Base-by-base conservation (phyloP, 1,140 invertebrate species). In the Leptinotarsa texana region DNA sequence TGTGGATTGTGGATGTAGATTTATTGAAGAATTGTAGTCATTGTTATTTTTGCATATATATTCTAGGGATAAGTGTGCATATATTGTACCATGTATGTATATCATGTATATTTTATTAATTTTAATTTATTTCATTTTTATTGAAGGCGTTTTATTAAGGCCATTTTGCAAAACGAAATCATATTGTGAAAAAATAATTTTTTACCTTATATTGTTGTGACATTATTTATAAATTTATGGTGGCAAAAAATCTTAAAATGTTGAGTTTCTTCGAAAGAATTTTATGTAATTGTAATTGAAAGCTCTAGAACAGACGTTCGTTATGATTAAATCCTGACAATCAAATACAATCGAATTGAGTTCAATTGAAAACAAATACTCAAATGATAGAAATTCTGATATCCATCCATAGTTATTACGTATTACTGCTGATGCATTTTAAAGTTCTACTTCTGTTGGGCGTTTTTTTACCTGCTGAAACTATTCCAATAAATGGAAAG, bases 51-150 rank as follows among this genome's bases (percentile, higher is more conserved):
- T 84, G 79, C 82, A 85, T 81, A 79, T 77, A 80, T 81, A 77
- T 82, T 80, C 76, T 81, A 81, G 78, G 67, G 73, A 69, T 79
- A 83, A 81, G 81, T 81, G 79, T 82, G 83, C 78, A 83, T 82
- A 83, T 82, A 70, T 61, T 70, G 79, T 81, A 81, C 75, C 66
- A 80, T 81, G 66, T 79, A 81, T 83, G 82, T 82, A 84, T 83
- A 84, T 83, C 80, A 79, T 82, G 83, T 83, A 84, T 81, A 85
- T 85, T 85, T 84, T 84, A 83, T 83, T 82, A 82, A 80, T 83
- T 82, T 83, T 83, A 84, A 84, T 82, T 85, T 85, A 84, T 84
- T 84, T 80, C 80, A 83, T 82, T 78, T 73, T 78, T 75, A 76
- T 73, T 24, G 22, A 69, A 73, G 66, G 57, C 47, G 57, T 73